Evolutionary conservation across 2,797 vertebrate species (phyloP).

Genomic region (Halcyon badia): DNA sequence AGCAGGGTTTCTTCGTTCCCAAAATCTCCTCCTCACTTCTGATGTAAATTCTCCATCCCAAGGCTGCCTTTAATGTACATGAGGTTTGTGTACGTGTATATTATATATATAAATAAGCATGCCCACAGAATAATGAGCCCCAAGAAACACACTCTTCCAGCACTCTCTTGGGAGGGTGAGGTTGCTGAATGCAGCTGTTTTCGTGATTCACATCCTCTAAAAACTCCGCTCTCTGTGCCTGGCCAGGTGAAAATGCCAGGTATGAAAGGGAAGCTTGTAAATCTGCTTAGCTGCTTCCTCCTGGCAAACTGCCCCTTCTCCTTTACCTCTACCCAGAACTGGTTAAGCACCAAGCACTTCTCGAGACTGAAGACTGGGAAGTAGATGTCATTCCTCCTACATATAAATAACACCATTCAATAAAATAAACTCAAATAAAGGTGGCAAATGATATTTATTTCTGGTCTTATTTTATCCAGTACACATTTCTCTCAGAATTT

Average conservation of each 20-base stretch:
- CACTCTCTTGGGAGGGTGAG: slow-evolving; percentile 42
- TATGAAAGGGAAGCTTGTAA: not conserved
- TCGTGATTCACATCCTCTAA: slow-evolving; percentile 53
- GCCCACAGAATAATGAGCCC: slow-evolving; percentile 51
- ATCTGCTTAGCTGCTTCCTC: slow-evolving; percentile 26
- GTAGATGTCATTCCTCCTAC: not conserved
- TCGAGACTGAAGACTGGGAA: not conserved
- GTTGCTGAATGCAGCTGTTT: slow-evolving; percentile 41
- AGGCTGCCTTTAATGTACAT: slow-evolving; percentile 5
- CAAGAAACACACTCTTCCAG: slow-evolving; percentile 22
- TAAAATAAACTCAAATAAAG: slow-evolving; percentile 50
- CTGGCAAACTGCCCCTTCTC: slow-evolving; percentile 12
- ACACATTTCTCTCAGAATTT: slow-evolving; percentile 23
- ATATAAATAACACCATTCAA: slow-evolving; percentile 28
- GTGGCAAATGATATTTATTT: slow-evolving; percentile 22
- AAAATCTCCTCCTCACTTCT: slow-evolving; percentile 25
- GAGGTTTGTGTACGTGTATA: slow-evolving; percentile 56
- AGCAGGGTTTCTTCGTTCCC: slow-evolving; percentile 19
- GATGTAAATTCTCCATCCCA: slow-evolving; percentile 40
- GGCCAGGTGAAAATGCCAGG: slow-evolving; percentile 45
- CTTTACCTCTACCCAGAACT: not conserved
- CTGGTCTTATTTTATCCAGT: slow-evolving; percentile 36
- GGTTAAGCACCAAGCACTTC: not conserved
- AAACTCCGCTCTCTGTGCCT: not conserved
- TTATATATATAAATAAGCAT: slow-evolving; percentile 28